Evolutionary conservation across 2,888 invertebrate species (phyloP).

Genomic region (Gerosis bhagava): DNA sequence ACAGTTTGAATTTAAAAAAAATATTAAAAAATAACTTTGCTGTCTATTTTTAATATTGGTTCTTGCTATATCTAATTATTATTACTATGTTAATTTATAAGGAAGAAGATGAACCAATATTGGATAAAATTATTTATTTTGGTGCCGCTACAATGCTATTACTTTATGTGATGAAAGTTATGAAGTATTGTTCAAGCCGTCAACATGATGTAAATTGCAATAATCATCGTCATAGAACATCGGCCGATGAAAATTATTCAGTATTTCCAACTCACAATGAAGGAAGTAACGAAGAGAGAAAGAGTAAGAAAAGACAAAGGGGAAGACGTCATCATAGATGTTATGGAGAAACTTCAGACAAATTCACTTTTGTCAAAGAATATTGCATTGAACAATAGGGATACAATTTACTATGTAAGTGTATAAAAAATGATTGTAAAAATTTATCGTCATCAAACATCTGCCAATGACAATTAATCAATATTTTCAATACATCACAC

Average conservation of each 20-base stretch:
- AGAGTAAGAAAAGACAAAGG: slow-evolving; percentile 38
- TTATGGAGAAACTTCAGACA: slow-evolving; percentile 42
- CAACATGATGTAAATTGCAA: background rate
- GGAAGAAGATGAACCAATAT: slow-evolving; percentile 38
- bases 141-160: slow-evolving; percentile 42
- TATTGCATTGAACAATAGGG: too few species aligned
- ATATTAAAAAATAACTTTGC: too few species aligned
- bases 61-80: too few species aligned
- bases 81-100: slow-evolving; percentile 55
- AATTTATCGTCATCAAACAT: background rate
- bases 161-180: slow-evolving; percentile 43
- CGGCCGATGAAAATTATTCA: background rate
- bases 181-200: slow-evolving; percentile 36
- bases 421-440: too few species aligned
- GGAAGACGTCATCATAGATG: slow-evolving; percentile 42
- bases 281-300: slow-evolving; percentile 31
- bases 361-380: too few species aligned
- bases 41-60: too few species aligned
- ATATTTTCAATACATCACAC: slow-evolving; percentile 6
- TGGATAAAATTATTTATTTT: slow-evolving; percentile 44
- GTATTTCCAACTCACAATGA: slow-evolving; percentile 8
- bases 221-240: background rate
- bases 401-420: too few species aligned
- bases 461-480: background rate
- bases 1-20: too few species aligned